Evolutionary conservation across 1,140 invertebrate genomes (phyloP).

Genomic region (Aphidius ervi): DNA sequence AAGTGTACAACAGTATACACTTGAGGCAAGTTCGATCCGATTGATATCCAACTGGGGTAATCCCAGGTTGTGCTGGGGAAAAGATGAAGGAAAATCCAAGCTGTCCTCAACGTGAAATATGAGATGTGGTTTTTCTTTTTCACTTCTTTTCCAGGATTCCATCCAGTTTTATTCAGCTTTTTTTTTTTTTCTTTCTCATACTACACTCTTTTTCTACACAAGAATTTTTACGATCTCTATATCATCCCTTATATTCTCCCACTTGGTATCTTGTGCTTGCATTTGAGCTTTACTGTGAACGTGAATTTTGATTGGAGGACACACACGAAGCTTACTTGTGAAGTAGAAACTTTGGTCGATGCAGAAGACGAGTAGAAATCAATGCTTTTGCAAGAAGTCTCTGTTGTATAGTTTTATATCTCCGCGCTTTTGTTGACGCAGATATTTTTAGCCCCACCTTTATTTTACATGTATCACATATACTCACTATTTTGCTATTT

Average conservation of each 20-base stretch:
- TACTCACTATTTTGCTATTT: no score
- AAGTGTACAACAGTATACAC: constrained; percentile 12
- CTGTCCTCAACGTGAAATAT: constrained; percentile 50
- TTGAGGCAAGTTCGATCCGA: constrained; percentile 30
- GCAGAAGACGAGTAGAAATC: constrained; percentile 51
- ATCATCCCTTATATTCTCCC: constrained; percentile 22
- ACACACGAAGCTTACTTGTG: constrained; percentile 29
- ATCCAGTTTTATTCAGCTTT: constrained; percentile 10
- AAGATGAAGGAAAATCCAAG: constrained; percentile 47
- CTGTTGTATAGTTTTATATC: constrained; percentile 22
- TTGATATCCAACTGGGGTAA: constrained; percentile 46
- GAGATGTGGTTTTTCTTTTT: constrained; percentile 36
- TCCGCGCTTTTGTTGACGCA: background rate
- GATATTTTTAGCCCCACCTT: constrained; percentile 20
- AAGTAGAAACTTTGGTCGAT: constrained; percentile 43
- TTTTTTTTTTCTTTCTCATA: constrained; percentile 17
- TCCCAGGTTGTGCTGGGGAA: constrained; percentile 32
- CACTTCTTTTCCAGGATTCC: constrained; percentile 20
- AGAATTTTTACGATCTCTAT: constrained; percentile 14
- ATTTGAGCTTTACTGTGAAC: constrained; percentile 33
- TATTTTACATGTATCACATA: no score
- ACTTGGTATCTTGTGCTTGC: constrained; percentile 1
- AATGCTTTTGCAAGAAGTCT: constrained; percentile 45
- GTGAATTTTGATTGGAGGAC: constrained; percentile 45
- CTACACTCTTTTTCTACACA: constrained; percentile 15